These are phyloP conservation scores for Enteromius radiatus DNA, from an alignment of 2,797 vertebrate species.

Conservation along the genomic window DNA sequence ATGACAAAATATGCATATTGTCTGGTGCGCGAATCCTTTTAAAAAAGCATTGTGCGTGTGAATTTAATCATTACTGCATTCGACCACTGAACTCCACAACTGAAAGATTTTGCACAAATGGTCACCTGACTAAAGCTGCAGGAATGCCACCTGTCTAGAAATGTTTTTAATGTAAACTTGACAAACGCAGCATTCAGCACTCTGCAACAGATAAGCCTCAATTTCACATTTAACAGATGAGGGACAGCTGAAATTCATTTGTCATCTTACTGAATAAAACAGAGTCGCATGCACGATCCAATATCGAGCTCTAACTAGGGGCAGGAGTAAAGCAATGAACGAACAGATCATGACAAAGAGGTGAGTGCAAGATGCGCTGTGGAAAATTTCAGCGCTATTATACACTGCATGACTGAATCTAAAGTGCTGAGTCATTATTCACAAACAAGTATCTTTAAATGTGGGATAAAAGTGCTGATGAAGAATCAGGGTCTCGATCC, in stretches of 20 bases:
- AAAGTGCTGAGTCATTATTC: slow-evolving; percentile 24
- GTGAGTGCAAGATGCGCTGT: not conserved
- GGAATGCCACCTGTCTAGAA: slow-evolving; percentile 36
- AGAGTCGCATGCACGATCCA: not conserved
- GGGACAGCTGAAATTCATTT: not conserved
- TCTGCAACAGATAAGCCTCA: slow-evolving; percentile 3
- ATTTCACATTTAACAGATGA: not conserved
- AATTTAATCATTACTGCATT: not conserved
- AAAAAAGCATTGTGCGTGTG: not conserved
- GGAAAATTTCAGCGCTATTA: not conserved
- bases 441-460: slow-evolving; percentile 6
- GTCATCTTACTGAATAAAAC: not conserved
- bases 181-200: slow-evolving; percentile 30
- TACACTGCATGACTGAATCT: not conserved
- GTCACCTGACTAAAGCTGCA: slow-evolving; percentile 9
- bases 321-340: not conserved
- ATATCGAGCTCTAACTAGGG: not conserved
- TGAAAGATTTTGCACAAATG: slow-evolving; percentile 4
- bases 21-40: no score
- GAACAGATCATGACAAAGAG: not conserved
- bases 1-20: not conserved
- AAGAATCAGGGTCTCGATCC: not conserved
- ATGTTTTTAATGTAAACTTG: slow-evolving; percentile 53
- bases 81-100: not conserved
- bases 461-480: slow-evolving; percentile 16